Percentiles rank a stretch among this genome's conserved stretches.
Evolutionary conservation across 2,888 invertebrate genomes (phyloP).

Genomic region (Drosophila picticornis): DNA sequence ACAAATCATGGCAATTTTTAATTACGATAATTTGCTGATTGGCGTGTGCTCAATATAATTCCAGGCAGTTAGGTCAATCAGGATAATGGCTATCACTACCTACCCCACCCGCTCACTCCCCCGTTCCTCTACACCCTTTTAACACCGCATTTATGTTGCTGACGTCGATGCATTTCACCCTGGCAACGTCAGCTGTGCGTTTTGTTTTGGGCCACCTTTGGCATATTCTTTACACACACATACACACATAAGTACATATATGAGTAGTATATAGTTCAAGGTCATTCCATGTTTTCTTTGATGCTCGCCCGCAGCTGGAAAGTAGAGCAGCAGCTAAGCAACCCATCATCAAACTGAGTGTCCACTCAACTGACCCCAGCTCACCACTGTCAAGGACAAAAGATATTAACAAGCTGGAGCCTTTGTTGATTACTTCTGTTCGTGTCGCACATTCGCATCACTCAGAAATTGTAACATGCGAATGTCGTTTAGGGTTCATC

Average conservation of each 20-base stretch:
- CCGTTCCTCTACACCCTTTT: background rate
- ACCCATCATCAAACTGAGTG: slow-evolving; percentile 10
- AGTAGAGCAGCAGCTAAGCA: slow-evolving; percentile 29
- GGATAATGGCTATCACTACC: background rate
- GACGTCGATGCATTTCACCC: slow-evolving; percentile 62
- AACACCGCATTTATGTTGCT: slow-evolving; percentile 43
- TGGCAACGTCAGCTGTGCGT: slow-evolving; percentile 34
- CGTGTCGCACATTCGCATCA: slow-evolving; percentile 30
- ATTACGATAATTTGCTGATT: slow-evolving; percentile 1
- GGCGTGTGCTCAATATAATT: background rate
- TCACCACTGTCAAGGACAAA: slow-evolving; percentile 43
- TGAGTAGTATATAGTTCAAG: slow-evolving; percentile 71
- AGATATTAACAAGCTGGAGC: background rate
- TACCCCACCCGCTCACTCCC: background rate
- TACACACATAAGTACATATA: slow-evolving; percentile 14
- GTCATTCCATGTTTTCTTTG: slow-evolving; percentile 56
- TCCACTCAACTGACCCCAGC: background rate
- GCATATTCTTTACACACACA: slow-evolving; percentile 11
- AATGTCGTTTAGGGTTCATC: slow-evolving; percentile 43
- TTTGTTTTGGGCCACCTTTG: slow-evolving; percentile 38
- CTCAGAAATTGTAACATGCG: slow-evolving; percentile 27
- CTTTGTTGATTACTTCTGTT: slow-evolving; percentile 35
- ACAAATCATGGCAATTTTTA: background rate
- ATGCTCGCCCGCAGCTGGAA: slow-evolving; percentile 8
- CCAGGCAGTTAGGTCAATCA: slow-evolving; percentile 9